Percentiles rank a stretch among this genome's conserved stretches.
phyloP scores from a whole-genome alignment of 2,113 vertebrate genomes.

The Gallinago undulata region DNA sequence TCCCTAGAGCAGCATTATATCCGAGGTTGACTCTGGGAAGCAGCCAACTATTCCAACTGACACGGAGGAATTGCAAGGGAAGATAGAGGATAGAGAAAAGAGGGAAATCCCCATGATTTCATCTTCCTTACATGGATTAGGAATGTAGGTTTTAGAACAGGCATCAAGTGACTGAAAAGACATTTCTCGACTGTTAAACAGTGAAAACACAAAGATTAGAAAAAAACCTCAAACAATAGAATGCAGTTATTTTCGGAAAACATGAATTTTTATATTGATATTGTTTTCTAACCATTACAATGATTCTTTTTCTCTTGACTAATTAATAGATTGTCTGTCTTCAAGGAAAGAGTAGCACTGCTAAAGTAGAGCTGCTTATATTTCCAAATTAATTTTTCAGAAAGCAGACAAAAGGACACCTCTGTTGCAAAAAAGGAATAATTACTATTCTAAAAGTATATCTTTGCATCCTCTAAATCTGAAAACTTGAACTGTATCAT shows the following conservation, averaged over 20 bases:
- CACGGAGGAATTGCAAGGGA: neutral
- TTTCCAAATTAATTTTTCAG: neutral
- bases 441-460: neutral
- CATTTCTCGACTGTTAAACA: neutral
- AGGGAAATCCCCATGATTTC: neutral
- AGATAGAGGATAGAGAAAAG: neutral
- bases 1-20: neutral
- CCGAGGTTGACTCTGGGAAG: neutral
- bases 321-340: neutral
- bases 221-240: neutral
- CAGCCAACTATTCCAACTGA: neutral
- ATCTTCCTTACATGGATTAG: neutral
- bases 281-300: neutral
- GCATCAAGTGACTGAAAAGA: neutral
- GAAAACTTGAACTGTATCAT: slow-evolving; percentile 10
- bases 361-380: neutral
- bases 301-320: neutral
- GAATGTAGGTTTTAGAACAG: neutral
- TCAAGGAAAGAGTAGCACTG: neutral
- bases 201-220: neutral
- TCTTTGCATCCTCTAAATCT: neutral
- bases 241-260: neutral
- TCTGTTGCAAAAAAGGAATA: neutral
- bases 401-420: neutral
- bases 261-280: neutral